These are phyloP conservation scores for Drosophila glabriapex DNA, from an alignment of 2,888 invertebrate species.

Conservation along the genomic window DNA sequence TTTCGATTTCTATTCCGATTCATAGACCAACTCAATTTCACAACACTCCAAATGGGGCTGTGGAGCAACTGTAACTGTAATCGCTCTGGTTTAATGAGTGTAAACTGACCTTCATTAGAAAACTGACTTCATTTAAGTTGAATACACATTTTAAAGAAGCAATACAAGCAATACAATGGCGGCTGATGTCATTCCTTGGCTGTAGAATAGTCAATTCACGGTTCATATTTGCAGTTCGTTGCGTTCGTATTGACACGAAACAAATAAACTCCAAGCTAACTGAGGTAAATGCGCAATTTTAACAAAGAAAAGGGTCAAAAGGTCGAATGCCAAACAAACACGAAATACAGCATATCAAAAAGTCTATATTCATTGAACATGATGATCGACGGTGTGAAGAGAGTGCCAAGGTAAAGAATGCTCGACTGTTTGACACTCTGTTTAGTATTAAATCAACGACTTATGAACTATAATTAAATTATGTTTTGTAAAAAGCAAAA, in stretches of 20 bases:
- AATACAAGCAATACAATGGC: slow-evolving; percentile 1
- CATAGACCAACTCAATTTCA: slow-evolving; percentile 33
- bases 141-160: neutral
- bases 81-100: slow-evolving; percentile 34
- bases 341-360: slow-evolving; percentile 36
- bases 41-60: neutral
- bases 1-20: slow-evolving; percentile 1
- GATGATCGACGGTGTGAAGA: slow-evolving; percentile 14
- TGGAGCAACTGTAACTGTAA: neutral
- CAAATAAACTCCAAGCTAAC: slow-evolving; percentile 60
- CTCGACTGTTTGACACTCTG: slow-evolving; percentile 7
- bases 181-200: slow-evolving; percentile 6
- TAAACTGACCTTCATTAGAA: slow-evolving; percentile 36
- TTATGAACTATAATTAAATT: neutral
- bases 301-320: slow-evolving; percentile 57
- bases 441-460: no score
- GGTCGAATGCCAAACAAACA: slow-evolving; percentile 54
- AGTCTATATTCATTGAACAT: slow-evolving; percentile 31
- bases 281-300: slow-evolving; percentile 42
- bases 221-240: slow-evolving; percentile 64
- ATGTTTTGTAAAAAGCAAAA: neutral
- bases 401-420: neutral
- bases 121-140: slow-evolving; percentile 15
- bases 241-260: slow-evolving; percentile 57
- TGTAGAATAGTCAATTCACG: slow-evolving; percentile 44